Base-by-base conservation (phyloP, 2,797 vertebrate species). In the Acanthurus leucopareius region DNA sequence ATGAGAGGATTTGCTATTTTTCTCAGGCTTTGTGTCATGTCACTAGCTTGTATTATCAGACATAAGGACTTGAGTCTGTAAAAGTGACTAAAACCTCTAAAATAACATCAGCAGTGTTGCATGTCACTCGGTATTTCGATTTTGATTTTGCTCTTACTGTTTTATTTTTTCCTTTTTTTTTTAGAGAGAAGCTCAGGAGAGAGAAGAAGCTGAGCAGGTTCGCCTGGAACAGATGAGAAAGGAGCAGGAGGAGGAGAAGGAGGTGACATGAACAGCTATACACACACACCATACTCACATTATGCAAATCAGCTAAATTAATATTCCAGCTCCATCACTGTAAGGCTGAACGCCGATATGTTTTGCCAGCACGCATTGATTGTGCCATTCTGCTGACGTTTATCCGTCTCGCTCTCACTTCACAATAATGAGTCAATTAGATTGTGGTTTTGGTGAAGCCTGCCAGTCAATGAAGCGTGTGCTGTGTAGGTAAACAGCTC, bases 161-260 rank as follows among this genome's bases (percentile, higher is more conserved):
- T 32, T 32, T 32, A 32, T 32, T 32, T 11, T 92, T 51, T 89
- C 3, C 91, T 70, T 66, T 69, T 69, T 80, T 71, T 87, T 72
- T 52, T 81, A 99, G 98, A 97, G 98, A 87, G 98, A 99, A 96
- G 97, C 96, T 35, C 98, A 99, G 83, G 98, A 99, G 92, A 97
- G 95, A 93, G 98, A 99, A 93, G 97, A 99, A 93, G 98, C 98
- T 0, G 98, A 99, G 88, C 98, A 98, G 85, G 97, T 97, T 86
- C 97, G 98, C 85, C 94, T 97, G 94, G 97, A 99, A 69, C 98
- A 96, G 88, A 98, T 99, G 90, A 96, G 90, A 77, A 99, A 97
- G 93, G 98, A 99, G 60, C 97, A 99, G 88, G 98, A 99, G 83
- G 97, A 99, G 48, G 98, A 99, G 87, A 97, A 97, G 82, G 98